Evolutionary conservation across 53 echinoderm and acorn worm genomes (phyloP).

Genomic region (Temnopleurus reevesii): DNA sequence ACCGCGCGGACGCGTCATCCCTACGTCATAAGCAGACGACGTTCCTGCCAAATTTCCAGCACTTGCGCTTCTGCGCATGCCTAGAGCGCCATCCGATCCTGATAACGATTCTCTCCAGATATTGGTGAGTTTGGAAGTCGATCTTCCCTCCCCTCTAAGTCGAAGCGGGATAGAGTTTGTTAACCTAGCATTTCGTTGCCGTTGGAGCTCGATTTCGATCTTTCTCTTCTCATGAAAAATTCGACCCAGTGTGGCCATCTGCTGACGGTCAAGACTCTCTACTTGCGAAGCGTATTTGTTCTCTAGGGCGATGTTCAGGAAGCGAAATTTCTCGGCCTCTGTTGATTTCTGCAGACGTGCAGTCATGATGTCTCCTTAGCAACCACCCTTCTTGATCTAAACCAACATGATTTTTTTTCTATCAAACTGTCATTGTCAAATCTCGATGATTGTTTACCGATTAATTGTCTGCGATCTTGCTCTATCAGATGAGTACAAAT

Average conservation of each 20-base stretch:
- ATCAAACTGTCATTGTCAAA: background rate
- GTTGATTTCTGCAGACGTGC: slow-evolving; percentile 16
- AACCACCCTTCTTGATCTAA: background rate
- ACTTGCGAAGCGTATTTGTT: slow-evolving; percentile 14
- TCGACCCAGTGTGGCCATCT: background rate
- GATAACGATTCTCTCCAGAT: background rate
- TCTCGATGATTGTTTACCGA: background rate
- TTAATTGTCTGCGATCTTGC: background rate
- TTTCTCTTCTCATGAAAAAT: slow-evolving; percentile 11
- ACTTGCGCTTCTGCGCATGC: slow-evolving; percentile 36
- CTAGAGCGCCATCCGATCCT: background rate
- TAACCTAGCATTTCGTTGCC: background rate
- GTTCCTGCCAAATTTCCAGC: background rate
- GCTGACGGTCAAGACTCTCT: background rate
- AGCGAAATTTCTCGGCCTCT: slow-evolving; percentile 5
- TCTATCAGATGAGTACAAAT: background rate
- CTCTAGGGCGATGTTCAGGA: slow-evolving; percentile 29
- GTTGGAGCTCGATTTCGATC: slow-evolving; percentile 8
- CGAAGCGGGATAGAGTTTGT: slow-evolving; percentile 21
- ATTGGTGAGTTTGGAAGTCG: background rate
- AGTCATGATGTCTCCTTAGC: slow-evolving; percentile 22
- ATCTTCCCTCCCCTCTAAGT: background rate
- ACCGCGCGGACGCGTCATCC: background rate
- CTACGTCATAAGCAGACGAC: background rate
- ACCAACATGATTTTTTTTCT: background rate